phyloP scores from a whole-genome alignment of 2,888 invertebrate species.

The Lithophane leautieri region DNA sequence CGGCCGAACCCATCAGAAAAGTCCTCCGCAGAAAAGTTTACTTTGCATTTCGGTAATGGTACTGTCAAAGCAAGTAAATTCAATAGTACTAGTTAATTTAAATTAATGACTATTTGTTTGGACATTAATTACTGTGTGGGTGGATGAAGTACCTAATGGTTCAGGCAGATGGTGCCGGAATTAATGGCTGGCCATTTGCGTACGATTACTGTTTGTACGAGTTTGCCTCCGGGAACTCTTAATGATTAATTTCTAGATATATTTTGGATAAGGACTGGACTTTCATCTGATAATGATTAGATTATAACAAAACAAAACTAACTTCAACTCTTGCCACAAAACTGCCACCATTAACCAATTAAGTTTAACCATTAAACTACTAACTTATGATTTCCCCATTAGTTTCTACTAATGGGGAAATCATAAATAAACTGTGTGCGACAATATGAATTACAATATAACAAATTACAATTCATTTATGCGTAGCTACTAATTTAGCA shows the following conservation, averaged over 20 bases:
- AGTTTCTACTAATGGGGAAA: too few relatives aligned
- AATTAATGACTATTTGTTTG: slow-evolving; percentile 55
- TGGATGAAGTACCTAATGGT: slow-evolving; percentile 46
- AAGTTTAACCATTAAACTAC: not conserved
- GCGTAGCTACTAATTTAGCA: slow-evolving; percentile 45
- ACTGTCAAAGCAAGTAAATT: slow-evolving; percentile 54
- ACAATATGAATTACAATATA: slow-evolving; percentile 42
- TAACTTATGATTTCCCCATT: slow-evolving; percentile 5
- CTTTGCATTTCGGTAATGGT: slow-evolving; percentile 50
- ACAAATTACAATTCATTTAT: slow-evolving; percentile 52
- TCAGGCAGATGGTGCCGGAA: slow-evolving; percentile 54
- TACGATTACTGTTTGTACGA: slow-evolving; percentile 25
- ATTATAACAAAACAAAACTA: not conserved
- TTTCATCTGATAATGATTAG: not conserved
- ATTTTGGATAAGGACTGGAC: not conserved
- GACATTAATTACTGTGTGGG: slow-evolving; percentile 57
- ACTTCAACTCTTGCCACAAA: not conserved
- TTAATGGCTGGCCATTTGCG: slow-evolving; percentile 44
- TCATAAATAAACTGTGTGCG: too few relatives aligned
- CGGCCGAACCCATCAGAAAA: slow-evolving; percentile 33
- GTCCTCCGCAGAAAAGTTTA: slow-evolving; percentile 32
- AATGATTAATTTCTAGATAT: slow-evolving; percentile 18
- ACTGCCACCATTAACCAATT: not conserved
- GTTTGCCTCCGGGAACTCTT: slow-evolving; percentile 13
- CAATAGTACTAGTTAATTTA: slow-evolving; percentile 47